Evolutionary conservation across 2,797 vertebrate genomes (phyloP).

Genomic region (Apogon hyalosoma): DNA sequence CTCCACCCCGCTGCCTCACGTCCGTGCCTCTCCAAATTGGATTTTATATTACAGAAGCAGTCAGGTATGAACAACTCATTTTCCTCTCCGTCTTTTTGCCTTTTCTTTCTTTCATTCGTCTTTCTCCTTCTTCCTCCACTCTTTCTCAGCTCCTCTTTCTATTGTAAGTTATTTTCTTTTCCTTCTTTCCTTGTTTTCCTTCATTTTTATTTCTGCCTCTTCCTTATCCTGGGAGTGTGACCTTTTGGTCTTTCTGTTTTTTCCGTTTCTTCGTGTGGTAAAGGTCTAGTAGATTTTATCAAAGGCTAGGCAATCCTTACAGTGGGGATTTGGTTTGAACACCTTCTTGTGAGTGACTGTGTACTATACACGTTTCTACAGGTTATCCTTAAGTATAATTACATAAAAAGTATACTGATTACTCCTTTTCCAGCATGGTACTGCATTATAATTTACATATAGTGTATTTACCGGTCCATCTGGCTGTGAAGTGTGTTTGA

Average conservation of each 20-base stretch:
- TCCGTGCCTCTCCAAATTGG: slow-evolving; percentile 91
- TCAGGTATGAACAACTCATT: slow-evolving; percentile 97
- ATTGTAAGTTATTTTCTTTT: not conserved
- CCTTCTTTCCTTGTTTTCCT: not conserved
- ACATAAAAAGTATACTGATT: slow-evolving; percentile 31
- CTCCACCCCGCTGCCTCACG: slow-evolving; percentile 58
- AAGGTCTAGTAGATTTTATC: slow-evolving; percentile 26
- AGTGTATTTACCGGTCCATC: not conserved
- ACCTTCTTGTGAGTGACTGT: slow-evolving; percentile 31
- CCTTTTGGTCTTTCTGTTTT: slow-evolving; percentile 6
- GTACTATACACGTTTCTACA: not conserved
- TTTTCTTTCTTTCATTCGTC: slow-evolving; percentile 59
- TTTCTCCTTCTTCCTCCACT: slow-evolving; percentile 31
- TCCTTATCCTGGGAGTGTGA: slow-evolving; percentile 4
- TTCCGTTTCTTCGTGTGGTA: not conserved
- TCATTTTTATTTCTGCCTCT: not conserved
- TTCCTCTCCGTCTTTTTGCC: slow-evolving; percentile 74
- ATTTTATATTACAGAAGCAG: slow-evolving; percentile 94
- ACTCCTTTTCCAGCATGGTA: slow-evolving; percentile 9
- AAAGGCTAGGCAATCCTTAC: slow-evolving; percentile 20
- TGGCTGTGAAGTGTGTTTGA: slow-evolving; percentile 17
- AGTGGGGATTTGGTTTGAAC: slow-evolving; percentile 41
- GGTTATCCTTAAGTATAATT: slow-evolving; percentile 24
- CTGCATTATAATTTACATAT: slow-evolving; percentile 47
- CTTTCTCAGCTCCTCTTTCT: slow-evolving; percentile 25